Conservation (phyloP, 2,797 vertebrate species). For the Acropternis orthonyx region DNA sequence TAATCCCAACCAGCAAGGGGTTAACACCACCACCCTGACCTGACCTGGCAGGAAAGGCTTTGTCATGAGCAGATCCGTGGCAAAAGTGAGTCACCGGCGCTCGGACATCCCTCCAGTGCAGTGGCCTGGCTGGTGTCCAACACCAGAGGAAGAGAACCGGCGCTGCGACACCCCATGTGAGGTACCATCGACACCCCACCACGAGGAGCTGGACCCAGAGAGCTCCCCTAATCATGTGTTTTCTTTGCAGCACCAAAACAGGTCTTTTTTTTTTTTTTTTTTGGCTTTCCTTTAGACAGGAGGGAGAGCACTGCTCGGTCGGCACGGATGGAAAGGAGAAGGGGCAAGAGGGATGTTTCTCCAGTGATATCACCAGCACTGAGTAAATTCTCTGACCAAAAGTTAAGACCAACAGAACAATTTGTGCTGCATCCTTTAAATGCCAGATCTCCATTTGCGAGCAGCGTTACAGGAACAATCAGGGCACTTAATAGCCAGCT, state of each 20-base stretch:
- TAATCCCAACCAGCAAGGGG: not conserved
- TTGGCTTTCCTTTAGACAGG: fast-evolving
- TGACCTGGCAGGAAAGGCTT: not conserved
- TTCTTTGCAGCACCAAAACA: fast-evolving
- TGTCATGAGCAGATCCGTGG: not conserved
- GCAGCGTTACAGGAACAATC: not conserved
- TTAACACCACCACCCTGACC: fast-evolving
- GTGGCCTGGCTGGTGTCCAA: not conserved
- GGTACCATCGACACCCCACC: not conserved
- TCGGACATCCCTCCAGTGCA: fast-evolving
- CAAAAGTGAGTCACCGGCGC: not conserved
- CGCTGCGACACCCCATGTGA: not conserved
- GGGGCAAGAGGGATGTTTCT: not conserved
- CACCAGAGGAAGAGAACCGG: not conserved
- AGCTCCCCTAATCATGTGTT: fast-evolving
- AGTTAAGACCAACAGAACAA: slow-evolving; percentile 28
- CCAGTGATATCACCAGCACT: slow-evolving; percentile 44
- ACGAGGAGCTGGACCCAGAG: not conserved
- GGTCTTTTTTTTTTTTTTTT: not conserved
- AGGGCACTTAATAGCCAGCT: slow-evolving; percentile 62
- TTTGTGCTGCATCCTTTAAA: slow-evolving; percentile 29
- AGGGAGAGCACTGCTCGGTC: fast-evolving
- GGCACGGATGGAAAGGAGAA: not conserved
- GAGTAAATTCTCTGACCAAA: slow-evolving; percentile 45
- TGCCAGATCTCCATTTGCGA: slow-evolving; percentile 55